phyloP scores from a whole-genome alignment of 2,888 invertebrate species.

The Perizoma affinitatum region DNA sequence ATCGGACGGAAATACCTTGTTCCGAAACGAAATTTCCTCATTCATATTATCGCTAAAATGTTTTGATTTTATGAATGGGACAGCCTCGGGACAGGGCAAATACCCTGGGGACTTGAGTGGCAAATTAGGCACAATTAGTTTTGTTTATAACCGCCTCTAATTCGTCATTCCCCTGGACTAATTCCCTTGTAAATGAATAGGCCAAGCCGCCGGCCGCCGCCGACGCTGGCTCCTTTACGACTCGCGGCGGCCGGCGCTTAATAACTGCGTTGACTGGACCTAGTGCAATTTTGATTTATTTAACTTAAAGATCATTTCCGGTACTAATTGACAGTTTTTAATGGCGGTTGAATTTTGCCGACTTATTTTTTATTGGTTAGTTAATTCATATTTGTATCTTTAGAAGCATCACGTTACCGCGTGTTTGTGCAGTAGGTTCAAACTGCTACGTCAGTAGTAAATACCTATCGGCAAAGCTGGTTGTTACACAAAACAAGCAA shows the following conservation, averaged over 20 bases:
- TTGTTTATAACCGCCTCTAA: conserved; percentile 51
- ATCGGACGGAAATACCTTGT: conserved; percentile 38
- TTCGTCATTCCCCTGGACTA: conserved; percentile 47
- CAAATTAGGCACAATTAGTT: conserved; percentile 60
- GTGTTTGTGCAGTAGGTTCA: background rate
- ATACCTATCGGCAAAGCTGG: too few species aligned
- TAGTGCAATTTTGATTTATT: conserved; percentile 82
- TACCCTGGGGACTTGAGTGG: conserved; percentile 34
- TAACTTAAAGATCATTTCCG: conserved; percentile 73
- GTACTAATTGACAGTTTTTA: conserved; percentile 67
- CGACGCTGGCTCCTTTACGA: conserved; percentile 58
- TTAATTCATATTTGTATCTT: conserved; percentile 2
- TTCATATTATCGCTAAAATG: conserved; percentile 34
- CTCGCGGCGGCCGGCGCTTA: conserved; percentile 48
- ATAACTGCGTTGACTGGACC: conserved; percentile 54
- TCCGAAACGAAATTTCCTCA: conserved; percentile 36
- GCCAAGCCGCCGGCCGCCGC: conserved; percentile 41
- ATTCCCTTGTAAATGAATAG: conserved; percentile 55
- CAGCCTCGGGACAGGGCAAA: conserved; percentile 26
- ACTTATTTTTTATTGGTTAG: conserved; percentile 8
- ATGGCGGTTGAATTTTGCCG: conserved; percentile 21
- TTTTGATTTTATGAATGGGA: conserved; percentile 39
- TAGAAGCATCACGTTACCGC: background rate
- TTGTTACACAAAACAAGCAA: too few species aligned
- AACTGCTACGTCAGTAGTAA: too few species aligned